Evolutionary conservation across 2,888 invertebrate genomes (phyloP).

Genomic region (Stenurella melanura): DNA sequence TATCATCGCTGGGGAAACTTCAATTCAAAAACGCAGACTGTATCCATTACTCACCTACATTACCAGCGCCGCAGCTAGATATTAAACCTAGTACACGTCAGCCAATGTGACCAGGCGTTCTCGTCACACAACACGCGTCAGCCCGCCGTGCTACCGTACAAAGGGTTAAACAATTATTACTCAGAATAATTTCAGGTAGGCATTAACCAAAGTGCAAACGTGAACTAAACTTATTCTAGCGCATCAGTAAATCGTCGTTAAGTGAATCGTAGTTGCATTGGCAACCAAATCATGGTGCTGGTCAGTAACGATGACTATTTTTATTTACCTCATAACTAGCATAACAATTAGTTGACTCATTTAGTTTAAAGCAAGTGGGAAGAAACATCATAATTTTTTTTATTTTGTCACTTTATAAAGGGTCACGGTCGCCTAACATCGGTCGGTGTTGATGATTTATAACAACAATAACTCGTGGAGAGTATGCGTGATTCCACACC

Average conservation of each 20-base stretch:
- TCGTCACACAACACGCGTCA: too few species aligned
- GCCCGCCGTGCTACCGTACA: too few species aligned
- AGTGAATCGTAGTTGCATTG: background rate
- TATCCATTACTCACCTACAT: background rate
- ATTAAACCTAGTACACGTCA: too few species aligned
- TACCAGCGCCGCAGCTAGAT: too few species aligned
- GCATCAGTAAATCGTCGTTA: constrained; percentile 5
- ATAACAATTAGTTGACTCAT: constrained; percentile 29
- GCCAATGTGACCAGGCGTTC: too few species aligned
- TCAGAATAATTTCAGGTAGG: background rate
- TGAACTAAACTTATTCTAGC: background rate
- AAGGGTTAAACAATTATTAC: background rate
- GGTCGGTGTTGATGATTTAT: background rate
- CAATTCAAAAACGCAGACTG: too few species aligned
- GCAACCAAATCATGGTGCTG: constrained; percentile 11
- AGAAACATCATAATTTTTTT: background rate
- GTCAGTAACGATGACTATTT: constrained; percentile 26
- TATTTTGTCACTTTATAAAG: background rate
- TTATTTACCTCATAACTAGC: constrained; percentile 10
- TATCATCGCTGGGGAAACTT: too few species aligned
- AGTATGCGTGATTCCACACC: background rate
- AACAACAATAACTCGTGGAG: background rate
- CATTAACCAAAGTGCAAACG: constrained; percentile 13
- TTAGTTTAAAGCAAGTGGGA: constrained; percentile 12
- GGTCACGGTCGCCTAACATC: background rate